phyloP scores from a whole-genome alignment of 2,113 vertebrate genomes.

The Tragelaphus imberbis region DNA sequence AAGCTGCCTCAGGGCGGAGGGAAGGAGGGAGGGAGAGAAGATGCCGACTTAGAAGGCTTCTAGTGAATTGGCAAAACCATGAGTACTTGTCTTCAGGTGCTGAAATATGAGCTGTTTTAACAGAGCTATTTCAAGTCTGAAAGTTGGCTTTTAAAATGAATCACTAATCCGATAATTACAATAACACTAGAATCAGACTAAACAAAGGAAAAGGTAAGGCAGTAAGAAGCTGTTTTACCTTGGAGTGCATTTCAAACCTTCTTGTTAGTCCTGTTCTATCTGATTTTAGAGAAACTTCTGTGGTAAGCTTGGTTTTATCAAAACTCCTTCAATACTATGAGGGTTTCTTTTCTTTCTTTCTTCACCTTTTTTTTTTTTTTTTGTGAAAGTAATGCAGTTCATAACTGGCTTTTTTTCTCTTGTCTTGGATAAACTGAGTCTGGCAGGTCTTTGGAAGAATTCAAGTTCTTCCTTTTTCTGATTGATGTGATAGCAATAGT shows the following conservation, averaged over 20 bases:
- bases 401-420: slow-evolving; percentile 1
- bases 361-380: rapidly evolving
- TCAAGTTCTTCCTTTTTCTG: background rate
- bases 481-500: background rate
- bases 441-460: background rate
- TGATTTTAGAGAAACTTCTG: slow-evolving; percentile 10
- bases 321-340: background rate
- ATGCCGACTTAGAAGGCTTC: background rate
- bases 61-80: background rate
- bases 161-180: background rate
- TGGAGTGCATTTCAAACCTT: background rate
- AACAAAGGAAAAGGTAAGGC: slow-evolving; percentile 28
- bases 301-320: slow-evolving; percentile 5
- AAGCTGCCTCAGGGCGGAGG: background rate
- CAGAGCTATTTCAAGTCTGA: background rate
- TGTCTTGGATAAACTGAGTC: background rate
- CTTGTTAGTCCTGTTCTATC: background rate
- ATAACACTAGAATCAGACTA: slow-evolving; percentile 2
- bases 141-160: slow-evolving; percentile 42
- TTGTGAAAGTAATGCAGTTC: background rate
- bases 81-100: background rate
- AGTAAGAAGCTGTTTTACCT: slow-evolving; percentile 9
- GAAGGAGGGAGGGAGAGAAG: background rate
- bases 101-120: background rate
- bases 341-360: background rate